Percentiles rank a stretch among this genome's conserved stretches.
Conservation (phyloP, 2,113 vertebrate species). For the Geococcyx californianus region DNA sequence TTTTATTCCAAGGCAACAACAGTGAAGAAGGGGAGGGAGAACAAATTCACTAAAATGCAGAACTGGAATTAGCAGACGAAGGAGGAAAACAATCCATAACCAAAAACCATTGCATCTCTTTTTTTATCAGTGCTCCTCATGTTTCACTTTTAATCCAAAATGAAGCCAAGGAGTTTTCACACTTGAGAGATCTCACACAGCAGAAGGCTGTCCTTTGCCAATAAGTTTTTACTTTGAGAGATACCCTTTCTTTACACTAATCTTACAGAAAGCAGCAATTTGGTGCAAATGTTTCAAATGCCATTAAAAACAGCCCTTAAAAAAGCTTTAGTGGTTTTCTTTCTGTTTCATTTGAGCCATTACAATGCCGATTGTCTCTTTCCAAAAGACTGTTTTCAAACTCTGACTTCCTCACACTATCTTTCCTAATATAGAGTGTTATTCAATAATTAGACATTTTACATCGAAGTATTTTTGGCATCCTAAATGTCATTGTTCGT, state of each 20-base stretch:
- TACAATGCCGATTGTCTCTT: neutral
- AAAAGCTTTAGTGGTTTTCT: neutral
- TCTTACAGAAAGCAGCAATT: neutral
- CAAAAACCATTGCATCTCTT: neutral
- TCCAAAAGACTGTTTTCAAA: neutral
- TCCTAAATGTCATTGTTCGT: neutral
- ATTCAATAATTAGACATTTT: neutral
- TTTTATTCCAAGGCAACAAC: neutral
- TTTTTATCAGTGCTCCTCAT: neutral
- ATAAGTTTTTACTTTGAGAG: neutral
- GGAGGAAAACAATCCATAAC: neutral
- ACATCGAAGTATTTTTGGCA: neutral
- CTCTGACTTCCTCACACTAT: neutral
- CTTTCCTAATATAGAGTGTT: neutral
- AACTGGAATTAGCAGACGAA: neutral
- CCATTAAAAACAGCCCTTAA: neutral
- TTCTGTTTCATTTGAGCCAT: neutral
- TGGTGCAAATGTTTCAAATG: neutral
- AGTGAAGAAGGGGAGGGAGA: neutral
- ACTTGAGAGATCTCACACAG: neutral
- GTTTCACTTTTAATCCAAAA: neutral
- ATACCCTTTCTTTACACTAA: neutral
- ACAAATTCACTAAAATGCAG: neutral
- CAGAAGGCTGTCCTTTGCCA: slow-evolving; percentile 4
- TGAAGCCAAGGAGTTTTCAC: neutral